Evolutionary conservation across 92 coral and sea anemone genomes (phyloP).

Genomic region (Porites evermanni): DNA sequence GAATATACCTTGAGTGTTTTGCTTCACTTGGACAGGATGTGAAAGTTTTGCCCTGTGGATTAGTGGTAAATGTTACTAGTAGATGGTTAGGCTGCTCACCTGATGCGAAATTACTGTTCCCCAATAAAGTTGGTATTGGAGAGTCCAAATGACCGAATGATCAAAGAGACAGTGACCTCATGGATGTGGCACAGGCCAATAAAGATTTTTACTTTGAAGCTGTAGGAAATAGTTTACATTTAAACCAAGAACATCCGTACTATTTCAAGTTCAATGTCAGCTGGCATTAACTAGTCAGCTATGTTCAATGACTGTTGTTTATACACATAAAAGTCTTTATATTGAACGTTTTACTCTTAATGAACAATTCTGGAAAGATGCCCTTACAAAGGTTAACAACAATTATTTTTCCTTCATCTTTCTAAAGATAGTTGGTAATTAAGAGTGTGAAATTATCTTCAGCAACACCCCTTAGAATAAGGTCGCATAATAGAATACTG

Average conservation of each 20-base stretch:
- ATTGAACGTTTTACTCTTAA: constrained; percentile 39
- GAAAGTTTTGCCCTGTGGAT: constrained; percentile 55
- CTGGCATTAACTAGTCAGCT: constrained; percentile 52
- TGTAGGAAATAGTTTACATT: constrained; percentile 23
- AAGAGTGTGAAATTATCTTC: constrained; percentile 6
- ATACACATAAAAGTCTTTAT: constrained; percentile 47
- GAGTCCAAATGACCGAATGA: constrained; percentile 56
- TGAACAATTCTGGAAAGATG: constrained; percentile 42
- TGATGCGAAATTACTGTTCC: constrained; percentile 44
- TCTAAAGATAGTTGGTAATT: constrained; percentile 37
- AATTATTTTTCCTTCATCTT: constrained; percentile 43
- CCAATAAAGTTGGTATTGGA: constrained; percentile 44
- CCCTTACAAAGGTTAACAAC: constrained; percentile 26
- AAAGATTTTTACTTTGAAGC: constrained; percentile 27
- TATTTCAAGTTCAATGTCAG: constrained; percentile 58
- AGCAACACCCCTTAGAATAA: background rate
- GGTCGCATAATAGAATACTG: background rate
- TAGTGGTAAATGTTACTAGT: constrained; percentile 38
- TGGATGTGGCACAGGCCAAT: constrained; percentile 34
- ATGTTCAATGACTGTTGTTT: constrained; percentile 51
- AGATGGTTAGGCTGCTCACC: constrained; percentile 44
- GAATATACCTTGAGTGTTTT: constrained; percentile 47
- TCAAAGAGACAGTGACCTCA: constrained; percentile 51
- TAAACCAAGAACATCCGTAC: constrained; percentile 29
- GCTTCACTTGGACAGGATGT: constrained; percentile 13